Evolutionary conservation across 2,797 vertebrate genomes (phyloP).

Genomic region (Lemur catta): DNA sequence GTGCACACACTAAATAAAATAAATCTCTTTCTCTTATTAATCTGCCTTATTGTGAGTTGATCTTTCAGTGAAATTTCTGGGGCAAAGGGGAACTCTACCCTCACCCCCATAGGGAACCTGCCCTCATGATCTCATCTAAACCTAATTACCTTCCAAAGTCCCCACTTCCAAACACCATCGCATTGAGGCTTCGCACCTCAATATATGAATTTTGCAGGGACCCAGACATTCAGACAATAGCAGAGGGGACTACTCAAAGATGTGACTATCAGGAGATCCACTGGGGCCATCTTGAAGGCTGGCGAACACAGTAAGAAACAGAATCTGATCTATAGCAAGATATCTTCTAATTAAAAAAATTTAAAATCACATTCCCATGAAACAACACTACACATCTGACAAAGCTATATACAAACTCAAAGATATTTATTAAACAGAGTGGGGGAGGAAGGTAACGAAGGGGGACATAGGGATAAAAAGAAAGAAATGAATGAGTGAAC

Average conservation of each 20-base stretch:
- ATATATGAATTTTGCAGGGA: neutral
- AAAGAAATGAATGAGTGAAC: neutral
- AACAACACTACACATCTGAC: neutral
- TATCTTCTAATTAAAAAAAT: neutral
- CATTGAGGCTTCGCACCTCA: neutral
- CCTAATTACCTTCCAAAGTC: neutral
- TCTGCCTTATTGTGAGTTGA: too few relatives aligned
- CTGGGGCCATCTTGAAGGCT: neutral
- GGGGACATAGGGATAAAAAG: neutral
- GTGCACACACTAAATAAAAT: too few relatives aligned
- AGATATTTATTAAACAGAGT: neutral
- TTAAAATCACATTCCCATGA: neutral
- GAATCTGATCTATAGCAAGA: neutral
- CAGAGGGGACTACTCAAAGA: neutral
- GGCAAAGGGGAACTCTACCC: too few relatives aligned
- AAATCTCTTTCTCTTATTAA: too few relatives aligned
- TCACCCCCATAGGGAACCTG: too few relatives aligned
- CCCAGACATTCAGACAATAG: neutral
- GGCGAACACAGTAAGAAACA: neutral
- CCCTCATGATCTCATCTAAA: neutral
- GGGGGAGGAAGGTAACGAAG: neutral
- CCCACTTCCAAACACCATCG: neutral
- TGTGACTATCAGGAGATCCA: neutral
- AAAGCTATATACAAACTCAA: neutral
- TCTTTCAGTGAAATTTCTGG: too few relatives aligned